Conservation (phyloP, 2,888 invertebrate genomes). For the Caenorhabditis sp. region DNA sequence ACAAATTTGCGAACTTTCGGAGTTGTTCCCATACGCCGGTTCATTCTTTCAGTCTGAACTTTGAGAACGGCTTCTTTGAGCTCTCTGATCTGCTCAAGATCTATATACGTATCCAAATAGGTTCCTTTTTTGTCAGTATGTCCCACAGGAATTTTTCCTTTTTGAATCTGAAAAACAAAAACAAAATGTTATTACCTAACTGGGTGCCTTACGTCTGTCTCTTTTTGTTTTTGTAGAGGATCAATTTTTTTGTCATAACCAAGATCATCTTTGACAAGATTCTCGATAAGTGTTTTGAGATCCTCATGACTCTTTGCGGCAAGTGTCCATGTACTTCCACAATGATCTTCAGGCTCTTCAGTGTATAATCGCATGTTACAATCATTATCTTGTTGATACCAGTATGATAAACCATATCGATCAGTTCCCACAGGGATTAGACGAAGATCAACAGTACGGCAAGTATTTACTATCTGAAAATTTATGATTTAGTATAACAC, state of each 20-base stretch:
- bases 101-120: conserved; percentile 51
- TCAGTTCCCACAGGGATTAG: conserved; percentile 90
- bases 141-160: conserved; percentile 24
- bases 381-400: conserved; percentile 80
- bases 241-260: conserved; percentile 58
- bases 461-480: neutral
- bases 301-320: conserved; percentile 75
- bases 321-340: conserved; percentile 67
- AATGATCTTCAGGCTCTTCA: conserved; percentile 87
- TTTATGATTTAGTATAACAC: neutral
- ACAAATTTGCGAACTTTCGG: neutral
- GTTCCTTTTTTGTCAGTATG: conserved; percentile 55
- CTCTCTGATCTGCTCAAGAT: conserved; percentile 46
- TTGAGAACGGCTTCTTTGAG: conserved; percentile 7
- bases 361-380: conserved; percentile 87
- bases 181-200: neutral
- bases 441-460: conserved; percentile 81
- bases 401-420: conserved; percentile 88
- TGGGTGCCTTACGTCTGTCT: conserved; percentile 12
- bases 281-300: conserved; percentile 80
- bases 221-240: conserved; percentile 9
- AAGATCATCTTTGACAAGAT: conserved; percentile 46
- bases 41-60: neutral
- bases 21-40: neutral
- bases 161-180: conserved; percentile 6